Conservation (phyloP, 2,113 vertebrate genomes). For the Aphelocoma coerulescens region DNA sequence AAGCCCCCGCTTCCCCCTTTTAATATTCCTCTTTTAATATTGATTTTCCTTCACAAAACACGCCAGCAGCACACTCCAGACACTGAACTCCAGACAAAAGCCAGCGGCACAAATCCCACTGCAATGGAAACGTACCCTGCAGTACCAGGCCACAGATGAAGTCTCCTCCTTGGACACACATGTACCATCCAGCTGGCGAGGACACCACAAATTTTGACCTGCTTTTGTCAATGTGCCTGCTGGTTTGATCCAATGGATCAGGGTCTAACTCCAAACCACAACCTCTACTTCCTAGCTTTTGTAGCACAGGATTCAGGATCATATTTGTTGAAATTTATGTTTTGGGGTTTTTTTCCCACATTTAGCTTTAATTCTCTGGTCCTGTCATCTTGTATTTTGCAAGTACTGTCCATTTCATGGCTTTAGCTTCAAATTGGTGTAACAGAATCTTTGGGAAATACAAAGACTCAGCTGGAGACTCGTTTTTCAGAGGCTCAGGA, state of each 20-base stretch:
- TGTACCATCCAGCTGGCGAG: neutral
- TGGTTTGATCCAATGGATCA: neutral
- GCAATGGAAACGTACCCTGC: neutral
- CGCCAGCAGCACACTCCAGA: neutral
- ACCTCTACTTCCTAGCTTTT: neutral
- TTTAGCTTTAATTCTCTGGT: neutral
- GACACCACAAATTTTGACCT: neutral
- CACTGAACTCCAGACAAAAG: neutral
- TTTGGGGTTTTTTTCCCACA: neutral
- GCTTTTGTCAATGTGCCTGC: neutral
- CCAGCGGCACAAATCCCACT: neutral
- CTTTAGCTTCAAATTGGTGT: conserved; percentile 29
- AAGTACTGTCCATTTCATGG: neutral
- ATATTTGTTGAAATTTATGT: neutral
- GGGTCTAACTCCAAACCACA: neutral
- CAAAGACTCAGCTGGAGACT: conserved; percentile 52
- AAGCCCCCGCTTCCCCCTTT: neutral
- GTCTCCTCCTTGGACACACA: neutral
- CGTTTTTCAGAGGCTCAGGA: conserved; percentile 29
- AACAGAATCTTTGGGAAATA: conserved; percentile 31
- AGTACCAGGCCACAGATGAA: neutral
- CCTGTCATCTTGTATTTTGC: conserved; percentile 16
- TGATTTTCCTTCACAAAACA: neutral
- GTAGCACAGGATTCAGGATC: neutral
- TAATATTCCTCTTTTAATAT: neutral